A percentile compares a stretch with the other conserved stretches of the same genome.
Evolutionary conservation across 1,140 invertebrate genomes (phyloP).

Genomic region (Camponotus pennsylvanicus): DNA sequence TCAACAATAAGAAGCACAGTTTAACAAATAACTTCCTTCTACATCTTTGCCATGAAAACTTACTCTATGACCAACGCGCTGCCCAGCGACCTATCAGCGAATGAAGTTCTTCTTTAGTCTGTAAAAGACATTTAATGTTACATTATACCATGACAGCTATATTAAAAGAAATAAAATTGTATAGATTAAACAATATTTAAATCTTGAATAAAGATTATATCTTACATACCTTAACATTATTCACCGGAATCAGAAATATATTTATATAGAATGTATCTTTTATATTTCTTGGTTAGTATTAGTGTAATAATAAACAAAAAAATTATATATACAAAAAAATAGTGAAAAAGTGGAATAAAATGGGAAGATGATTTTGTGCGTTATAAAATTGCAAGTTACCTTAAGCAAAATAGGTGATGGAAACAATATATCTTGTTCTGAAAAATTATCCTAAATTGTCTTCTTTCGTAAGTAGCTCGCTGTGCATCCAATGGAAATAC

Average conservation of each 20-base stretch:
- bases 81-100: slow-evolving; percentile 79
- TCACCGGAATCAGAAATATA: slow-evolving; percentile 16
- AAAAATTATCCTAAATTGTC: slow-evolving; percentile 63
- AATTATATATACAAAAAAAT: background rate
- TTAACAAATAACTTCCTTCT: slow-evolving; percentile 80
- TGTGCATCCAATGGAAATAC: slow-evolving; percentile 71
- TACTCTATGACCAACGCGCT: slow-evolving; percentile 76
- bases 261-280: slow-evolving; percentile 7
- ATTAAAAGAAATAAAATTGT: background rate
- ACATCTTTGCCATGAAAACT: slow-evolving; percentile 73
- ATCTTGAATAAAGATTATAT: background rate
- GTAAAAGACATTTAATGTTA: slow-evolving; percentile 53
- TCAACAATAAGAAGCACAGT: slow-evolving; percentile 80
- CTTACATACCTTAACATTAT: background rate
- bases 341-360: background rate
- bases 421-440: slow-evolving; percentile 58
- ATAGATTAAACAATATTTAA: background rate
- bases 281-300: slow-evolving; percentile 1
- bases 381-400: slow-evolving; percentile 40
- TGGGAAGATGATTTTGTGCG: background rate
- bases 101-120: slow-evolving; percentile 71
- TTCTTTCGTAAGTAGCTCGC: slow-evolving; percentile 73
- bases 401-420: slow-evolving; percentile 61
- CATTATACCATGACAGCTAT: background rate
- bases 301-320: background rate